These are phyloP conservation scores for Abrostola tripartita DNA, from an alignment of 2,888 invertebrate genomes.

Conservation along the genomic window DNA sequence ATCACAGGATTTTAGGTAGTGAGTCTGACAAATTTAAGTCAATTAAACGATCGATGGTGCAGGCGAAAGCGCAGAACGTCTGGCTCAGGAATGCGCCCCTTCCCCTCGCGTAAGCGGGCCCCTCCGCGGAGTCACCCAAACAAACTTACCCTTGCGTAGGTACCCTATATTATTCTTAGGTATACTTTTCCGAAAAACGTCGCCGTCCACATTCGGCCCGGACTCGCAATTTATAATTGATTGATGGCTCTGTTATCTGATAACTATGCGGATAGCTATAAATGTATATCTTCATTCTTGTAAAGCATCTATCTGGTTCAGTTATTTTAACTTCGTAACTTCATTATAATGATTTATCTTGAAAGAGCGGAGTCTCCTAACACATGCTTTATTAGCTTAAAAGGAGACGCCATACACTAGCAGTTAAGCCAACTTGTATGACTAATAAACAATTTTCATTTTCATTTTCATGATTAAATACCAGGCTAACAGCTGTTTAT, in stretches of 20 bases:
- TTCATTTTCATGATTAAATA: no score
- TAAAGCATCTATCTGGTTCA: conserved; percentile 15
- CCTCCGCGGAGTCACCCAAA: conserved; percentile 63
- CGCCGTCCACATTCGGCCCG: conserved; percentile 35
- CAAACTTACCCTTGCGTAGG: conserved; percentile 66
- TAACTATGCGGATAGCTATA: background rate
- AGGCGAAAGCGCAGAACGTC: conserved; percentile 69
- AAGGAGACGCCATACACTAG: no score
- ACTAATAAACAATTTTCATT: no score
- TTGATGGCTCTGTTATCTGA: conserved; percentile 20
- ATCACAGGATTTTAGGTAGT: conserved; percentile 57
- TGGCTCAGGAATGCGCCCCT: conserved; percentile 64
- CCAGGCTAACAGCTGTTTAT: conserved; percentile 41
- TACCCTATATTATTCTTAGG: conserved; percentile 48
- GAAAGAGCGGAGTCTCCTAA: no score
- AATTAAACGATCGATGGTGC: conserved; percentile 76
- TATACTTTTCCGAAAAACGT: conserved; percentile 55
- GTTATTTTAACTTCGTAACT: conserved; percentile 16
- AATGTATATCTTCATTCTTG: conserved; percentile 10
- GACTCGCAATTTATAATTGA: conserved; percentile 39
- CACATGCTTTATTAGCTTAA: no score
- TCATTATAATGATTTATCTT: no score
- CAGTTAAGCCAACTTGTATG: no score
- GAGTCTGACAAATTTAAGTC: conserved; percentile 73
- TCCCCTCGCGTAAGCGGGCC: conserved; percentile 40